These are phyloP conservation scores for Netelia melanura DNA, from an alignment of 2,888 invertebrate species.

Conservation along the genomic window DNA sequence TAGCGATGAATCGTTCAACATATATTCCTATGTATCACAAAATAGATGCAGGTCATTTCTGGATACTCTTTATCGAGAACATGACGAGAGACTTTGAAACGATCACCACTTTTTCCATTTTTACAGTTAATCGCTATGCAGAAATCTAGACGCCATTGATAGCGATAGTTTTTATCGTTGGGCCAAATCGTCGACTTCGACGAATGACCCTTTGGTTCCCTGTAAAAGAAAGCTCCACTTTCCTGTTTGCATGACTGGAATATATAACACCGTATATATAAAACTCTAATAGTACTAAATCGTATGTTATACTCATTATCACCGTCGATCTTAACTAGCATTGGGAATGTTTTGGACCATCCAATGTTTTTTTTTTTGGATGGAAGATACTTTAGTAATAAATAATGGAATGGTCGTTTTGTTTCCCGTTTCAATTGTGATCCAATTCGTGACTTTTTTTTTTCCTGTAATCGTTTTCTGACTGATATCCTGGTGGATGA, in stretches of 20 bases:
- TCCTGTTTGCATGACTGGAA: conserved; percentile 39
- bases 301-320: conserved; percentile 55
- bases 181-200: background rate
- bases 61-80: background rate
- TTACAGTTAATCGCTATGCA: background rate
- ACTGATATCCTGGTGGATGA: conserved; percentile 79
- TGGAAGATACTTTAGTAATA: conserved; percentile 43
- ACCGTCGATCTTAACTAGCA: conserved; percentile 50
- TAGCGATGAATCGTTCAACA: conserved; percentile 21
- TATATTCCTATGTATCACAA: conserved; percentile 49
- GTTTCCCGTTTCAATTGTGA: conserved; percentile 37
- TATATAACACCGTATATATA: conserved; percentile 43
- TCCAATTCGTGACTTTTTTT: conserved; percentile 76
- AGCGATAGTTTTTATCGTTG: conserved; percentile 7
- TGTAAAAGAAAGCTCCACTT: conserved; percentile 13
- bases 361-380: conserved; percentile 24
- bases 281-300: conserved; percentile 39
- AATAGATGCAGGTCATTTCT: conserved; percentile 20
- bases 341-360: conserved; percentile 60
- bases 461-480: conserved; percentile 78
- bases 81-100: conserved; percentile 30
- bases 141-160: conserved; percentile 6
- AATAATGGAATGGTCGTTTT: conserved; percentile 43
- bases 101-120: background rate
- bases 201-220: conserved; percentile 33